phyloP scores from a whole-genome alignment of 2,797 vertebrate species.

The Enteromius argenteus region DNA sequence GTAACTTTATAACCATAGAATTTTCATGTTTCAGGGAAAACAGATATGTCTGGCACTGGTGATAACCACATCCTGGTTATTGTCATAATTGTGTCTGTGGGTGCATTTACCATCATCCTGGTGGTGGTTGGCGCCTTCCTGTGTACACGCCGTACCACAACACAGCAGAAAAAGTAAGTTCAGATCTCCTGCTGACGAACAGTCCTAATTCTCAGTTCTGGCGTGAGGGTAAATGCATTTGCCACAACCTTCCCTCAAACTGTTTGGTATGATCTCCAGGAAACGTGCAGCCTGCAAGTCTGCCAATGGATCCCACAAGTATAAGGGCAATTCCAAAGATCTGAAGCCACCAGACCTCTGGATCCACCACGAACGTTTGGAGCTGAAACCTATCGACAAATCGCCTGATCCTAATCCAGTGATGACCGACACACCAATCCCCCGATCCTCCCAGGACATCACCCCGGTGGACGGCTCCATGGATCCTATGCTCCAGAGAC shows the following conservation, averaged over 20 bases:
- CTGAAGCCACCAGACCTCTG: slow-evolving; percentile 98
- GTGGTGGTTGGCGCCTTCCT: slow-evolving; percentile 94
- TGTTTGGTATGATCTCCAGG: slow-evolving; percentile 69
- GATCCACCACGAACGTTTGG: slow-evolving; percentile 97
- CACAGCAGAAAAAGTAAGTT: slow-evolving; percentile 96
- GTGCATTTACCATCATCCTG: slow-evolving; percentile 91
- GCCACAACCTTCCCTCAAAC: neutral
- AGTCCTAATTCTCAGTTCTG: neutral
- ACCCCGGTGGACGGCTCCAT: slow-evolving; percentile 90
- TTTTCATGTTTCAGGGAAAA: slow-evolving; percentile 79
- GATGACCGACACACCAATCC: slow-evolving; percentile 97
- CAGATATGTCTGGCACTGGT: slow-evolving; percentile 84
- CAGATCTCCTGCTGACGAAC: neutral
- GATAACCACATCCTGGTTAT: slow-evolving; percentile 92
- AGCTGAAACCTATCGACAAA: slow-evolving; percentile 98
- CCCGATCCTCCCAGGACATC: slow-evolving; percentile 95
- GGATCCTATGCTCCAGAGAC: slow-evolving; percentile 92
- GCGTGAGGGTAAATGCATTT: neutral
- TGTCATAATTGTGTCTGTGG: slow-evolving; percentile 92
- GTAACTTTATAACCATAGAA: neutral
- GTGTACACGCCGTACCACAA: slow-evolving; percentile 92
- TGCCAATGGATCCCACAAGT: slow-evolving; percentile 95
- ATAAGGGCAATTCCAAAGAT: slow-evolving; percentile 97
- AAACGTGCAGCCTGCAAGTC: slow-evolving; percentile 96
- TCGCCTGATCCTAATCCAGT: slow-evolving; percentile 96